Conservation (phyloP, 1,140 invertebrate genomes). For the Diachasma alloeum region DNA sequence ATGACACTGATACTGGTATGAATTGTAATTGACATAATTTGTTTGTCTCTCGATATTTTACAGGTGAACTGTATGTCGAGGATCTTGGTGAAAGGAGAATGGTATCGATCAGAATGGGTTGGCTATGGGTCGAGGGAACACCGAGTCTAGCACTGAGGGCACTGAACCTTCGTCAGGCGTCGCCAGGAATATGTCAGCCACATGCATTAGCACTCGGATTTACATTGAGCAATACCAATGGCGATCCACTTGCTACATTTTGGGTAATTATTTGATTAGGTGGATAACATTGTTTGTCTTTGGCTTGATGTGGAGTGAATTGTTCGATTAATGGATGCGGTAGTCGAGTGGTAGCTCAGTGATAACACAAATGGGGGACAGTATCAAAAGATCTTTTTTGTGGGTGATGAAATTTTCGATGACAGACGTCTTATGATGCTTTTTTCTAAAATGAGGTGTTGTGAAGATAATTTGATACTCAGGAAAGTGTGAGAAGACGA, state of each 20-base stretch:
- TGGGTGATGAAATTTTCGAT: no score
- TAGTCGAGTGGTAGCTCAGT: no score
- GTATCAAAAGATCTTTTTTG: no score
- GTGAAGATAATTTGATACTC: no score
- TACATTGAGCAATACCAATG: slow-evolving; percentile 57
- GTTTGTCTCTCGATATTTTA: slow-evolving; percentile 25
- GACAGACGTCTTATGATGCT: no score
- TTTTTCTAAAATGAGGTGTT: no score
- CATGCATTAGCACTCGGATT: slow-evolving; percentile 59
- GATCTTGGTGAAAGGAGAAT: slow-evolving; percentile 55
- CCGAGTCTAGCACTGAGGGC: slow-evolving; percentile 61
- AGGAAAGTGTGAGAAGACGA: no score
- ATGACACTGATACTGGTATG: not conserved
- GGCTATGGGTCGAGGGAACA: slow-evolving; percentile 61
- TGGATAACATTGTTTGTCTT: no score
- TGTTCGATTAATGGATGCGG: no score
- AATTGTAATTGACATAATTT: not conserved
- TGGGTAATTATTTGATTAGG: slow-evolving; percentile 50
- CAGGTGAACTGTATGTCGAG: slow-evolving; percentile 66
- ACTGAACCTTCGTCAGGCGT: slow-evolving; percentile 64
- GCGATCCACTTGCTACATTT: slow-evolving; percentile 56
- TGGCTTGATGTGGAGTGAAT: no score
- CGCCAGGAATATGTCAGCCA: slow-evolving; percentile 55
- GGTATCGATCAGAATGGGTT: slow-evolving; percentile 62
- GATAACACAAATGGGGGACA: no score